Base-by-base conservation (phyloP, 2,888 invertebrate species). In the Noctua janthe region DNA sequence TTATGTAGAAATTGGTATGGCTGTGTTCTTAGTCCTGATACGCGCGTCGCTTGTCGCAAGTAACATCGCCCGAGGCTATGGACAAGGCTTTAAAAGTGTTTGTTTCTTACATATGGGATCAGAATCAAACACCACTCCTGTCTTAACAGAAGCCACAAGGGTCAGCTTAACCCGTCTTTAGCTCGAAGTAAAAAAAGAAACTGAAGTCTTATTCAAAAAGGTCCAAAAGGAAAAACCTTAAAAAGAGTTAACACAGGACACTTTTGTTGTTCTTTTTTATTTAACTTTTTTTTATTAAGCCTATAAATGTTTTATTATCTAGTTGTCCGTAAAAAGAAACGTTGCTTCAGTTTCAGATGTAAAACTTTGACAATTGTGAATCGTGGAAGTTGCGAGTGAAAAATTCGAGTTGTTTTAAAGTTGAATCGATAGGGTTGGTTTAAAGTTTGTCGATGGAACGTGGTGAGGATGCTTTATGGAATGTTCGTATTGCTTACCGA, bases 231-330 rank as follows among this genome's bases (percentile, higher is more conserved):
- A 90, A 90, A 87, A 90, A 89, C 88, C 87, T 84, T 86, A 74
- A 74, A 91, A 92, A 91, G 90, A 90, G 90, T 87, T 84, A 89
- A 90, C 87, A 88, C 87, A 90, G 90, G 88, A 89, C 89, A 91
- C 85, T 89, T 81, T 85, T 85, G 86, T 88, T 88, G 83, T 88
- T 84, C 84, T 89, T 90, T 90, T 92, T 90, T 90, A 87, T 90
- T 92, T 89, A 87, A 91, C 87, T 90, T 90, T 87, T 89, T 90
- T 91, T 91, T 85, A 91, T 91, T 89, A 87, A 78, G 90, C 90
- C 91, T 90, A 90, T 92, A 92, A 93, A 93, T 94, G 93, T 93
- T 93, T 93, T 93, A 93, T 93, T 92, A 86, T 82, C 86, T 86
- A 90, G 92, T 90, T 91, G 91, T 92, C 89, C 88, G 89, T 91